phyloP scores from a whole-genome alignment of 2,797 vertebrate species.

The Tenualosa thibaudeaui region DNA sequence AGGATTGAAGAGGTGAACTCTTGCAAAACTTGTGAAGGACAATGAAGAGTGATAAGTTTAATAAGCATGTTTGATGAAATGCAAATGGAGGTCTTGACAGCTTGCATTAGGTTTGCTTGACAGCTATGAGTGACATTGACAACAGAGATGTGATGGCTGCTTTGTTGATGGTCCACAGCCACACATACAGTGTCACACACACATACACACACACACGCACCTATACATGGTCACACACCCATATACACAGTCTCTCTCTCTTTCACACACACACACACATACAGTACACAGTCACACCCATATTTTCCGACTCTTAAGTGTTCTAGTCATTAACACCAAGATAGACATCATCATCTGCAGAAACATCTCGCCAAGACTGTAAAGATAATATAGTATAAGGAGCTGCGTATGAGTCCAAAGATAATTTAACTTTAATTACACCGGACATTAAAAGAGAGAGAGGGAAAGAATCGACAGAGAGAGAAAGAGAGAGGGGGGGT shows the following conservation, averaged over 20 bases:
- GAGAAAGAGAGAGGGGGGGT: neutral
- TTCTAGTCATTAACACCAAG: neutral
- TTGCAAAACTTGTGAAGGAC: neutral
- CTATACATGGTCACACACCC: neutral
- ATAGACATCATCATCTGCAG: slow-evolving; percentile 9
- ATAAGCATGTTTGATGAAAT: neutral
- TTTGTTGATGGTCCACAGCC: neutral
- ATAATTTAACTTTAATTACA: slow-evolving; percentile 12
- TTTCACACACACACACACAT: neutral
- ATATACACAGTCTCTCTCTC: neutral
- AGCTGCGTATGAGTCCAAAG: slow-evolving; percentile 6
- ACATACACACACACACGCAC: neutral
- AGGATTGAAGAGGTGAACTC: neutral
- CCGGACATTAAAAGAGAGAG: neutral
- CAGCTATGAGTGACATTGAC: slow-evolving; percentile 1
- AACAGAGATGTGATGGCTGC: neutral
- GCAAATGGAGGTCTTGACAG: neutral
- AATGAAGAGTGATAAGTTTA: slow-evolving; percentile 4
- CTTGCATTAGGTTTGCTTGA: neutral
- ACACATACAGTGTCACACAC: neutral
- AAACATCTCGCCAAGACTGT: slow-evolving; percentile 1
- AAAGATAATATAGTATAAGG: neutral
- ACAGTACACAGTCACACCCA: neutral
- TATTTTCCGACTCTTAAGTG: neutral
- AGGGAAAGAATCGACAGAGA: neutral